Evolutionary conservation across 2,113 vertebrate genomes (phyloP).

Genomic region (Gorsachius goisagi): DNA sequence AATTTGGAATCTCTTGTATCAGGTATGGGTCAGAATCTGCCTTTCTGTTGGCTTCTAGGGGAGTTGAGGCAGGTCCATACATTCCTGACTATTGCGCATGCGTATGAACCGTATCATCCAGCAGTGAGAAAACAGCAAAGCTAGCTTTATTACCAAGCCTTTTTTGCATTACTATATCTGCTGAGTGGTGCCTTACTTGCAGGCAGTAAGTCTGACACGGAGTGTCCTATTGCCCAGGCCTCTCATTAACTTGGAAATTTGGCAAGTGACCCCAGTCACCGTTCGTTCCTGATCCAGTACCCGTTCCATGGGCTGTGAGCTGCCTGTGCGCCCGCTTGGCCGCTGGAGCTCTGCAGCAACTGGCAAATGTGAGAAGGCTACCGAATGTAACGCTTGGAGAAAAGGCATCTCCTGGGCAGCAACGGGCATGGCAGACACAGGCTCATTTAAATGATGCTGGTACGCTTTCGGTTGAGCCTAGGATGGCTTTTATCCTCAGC

Average conservation of each 20-base stretch:
- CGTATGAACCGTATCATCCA: neutral
- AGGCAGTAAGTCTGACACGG: too few relatives aligned
- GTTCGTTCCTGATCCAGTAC: constrained; percentile 14
- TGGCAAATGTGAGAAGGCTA: neutral
- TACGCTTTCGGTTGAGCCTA: neutral
- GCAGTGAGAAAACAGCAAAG: neutral
- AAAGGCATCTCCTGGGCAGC: neutral
- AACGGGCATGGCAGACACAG: neutral
- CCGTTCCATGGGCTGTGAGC: constrained; percentile 23
- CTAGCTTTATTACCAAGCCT: neutral
- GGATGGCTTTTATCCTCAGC: neutral
- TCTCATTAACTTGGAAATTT: neutral
- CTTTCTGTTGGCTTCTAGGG: neutral
- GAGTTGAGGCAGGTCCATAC: neutral
- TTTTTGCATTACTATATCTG: neutral
- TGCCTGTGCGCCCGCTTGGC: neutral
- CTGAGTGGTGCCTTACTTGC: neutral
- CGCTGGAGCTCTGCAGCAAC: neutral
- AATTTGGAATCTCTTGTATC: neutral
- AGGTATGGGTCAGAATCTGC: neutral
- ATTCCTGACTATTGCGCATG: neutral
- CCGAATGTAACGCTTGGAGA: neutral
- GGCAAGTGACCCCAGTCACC: neutral
- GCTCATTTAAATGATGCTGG: neutral
- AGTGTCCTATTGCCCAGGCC: neutral